These are phyloP conservation scores for Drosophila asahinai DNA, from an alignment of 1,140 invertebrate genomes.

Conservation along the genomic window DNA sequence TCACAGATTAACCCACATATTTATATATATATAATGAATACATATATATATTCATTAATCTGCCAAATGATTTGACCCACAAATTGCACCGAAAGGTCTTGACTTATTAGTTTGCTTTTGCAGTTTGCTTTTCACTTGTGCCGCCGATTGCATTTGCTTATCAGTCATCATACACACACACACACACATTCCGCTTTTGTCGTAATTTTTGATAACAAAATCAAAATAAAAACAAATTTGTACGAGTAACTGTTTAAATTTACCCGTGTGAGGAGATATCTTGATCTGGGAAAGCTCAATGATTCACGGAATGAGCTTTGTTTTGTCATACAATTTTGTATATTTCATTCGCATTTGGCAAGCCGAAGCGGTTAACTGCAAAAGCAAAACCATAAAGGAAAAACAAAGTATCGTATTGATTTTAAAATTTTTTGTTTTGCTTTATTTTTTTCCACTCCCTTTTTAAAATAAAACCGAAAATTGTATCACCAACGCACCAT, in stretches of 20 bases:
- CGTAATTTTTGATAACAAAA: conserved; percentile 21
- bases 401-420: conserved; percentile 30
- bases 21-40: conserved; percentile 24
- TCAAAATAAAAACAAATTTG: conserved; percentile 31
- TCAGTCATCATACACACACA: conserved; percentile 42
- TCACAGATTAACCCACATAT: conserved; percentile 65
- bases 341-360: conserved; percentile 30
- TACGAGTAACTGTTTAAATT: conserved; percentile 68
- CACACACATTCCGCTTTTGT: conserved; percentile 23
- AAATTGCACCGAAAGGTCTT: conserved; percentile 60
- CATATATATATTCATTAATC: conserved; percentile 38
- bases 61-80: conserved; percentile 53
- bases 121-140: conserved; percentile 70
- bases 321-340: conserved; percentile 13
- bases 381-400: conserved; percentile 32
- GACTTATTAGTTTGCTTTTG: conserved; percentile 56
- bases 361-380: conserved; percentile 71
- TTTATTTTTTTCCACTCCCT: conserved; percentile 49
- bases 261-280: conserved; percentile 45
- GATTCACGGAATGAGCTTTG: conserved; percentile 29
- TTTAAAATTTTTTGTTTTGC: conserved; percentile 53
- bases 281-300: conserved; percentile 35
- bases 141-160: conserved; percentile 67
- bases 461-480: conserved; percentile 30
- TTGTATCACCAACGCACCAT: conserved; percentile 67